Conservation (phyloP, 2,113 vertebrate genomes). For the Tachycineta bicolor region DNA sequence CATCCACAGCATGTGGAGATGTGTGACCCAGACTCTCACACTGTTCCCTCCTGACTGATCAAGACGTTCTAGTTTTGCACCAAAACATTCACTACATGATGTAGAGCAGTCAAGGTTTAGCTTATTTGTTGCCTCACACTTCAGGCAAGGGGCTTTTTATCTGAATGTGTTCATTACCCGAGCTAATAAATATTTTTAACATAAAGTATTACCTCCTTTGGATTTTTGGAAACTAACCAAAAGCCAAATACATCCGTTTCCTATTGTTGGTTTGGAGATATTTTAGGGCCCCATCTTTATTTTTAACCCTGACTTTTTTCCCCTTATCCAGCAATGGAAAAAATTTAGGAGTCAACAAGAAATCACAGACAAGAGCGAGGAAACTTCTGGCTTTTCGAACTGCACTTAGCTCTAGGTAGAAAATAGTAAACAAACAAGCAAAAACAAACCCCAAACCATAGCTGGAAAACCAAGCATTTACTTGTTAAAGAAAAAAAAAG, state of each 20-base stretch:
- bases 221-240: constrained; percentile 42
- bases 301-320: constrained; percentile 28
- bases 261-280: constrained; percentile 37
- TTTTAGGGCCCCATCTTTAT: constrained; percentile 31
- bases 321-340: not conserved
- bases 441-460: not conserved
- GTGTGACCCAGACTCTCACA: not conserved
- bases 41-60: not conserved
- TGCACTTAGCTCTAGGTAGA: not conserved
- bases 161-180: not conserved
- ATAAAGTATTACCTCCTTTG: constrained; percentile 6
- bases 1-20: fast-evolving
- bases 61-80: not conserved
- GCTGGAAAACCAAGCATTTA: not conserved
- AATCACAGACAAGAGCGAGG: not conserved
- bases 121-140: constrained; percentile 18
- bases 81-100: not conserved
- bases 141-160: not conserved
- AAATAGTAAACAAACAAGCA: not conserved
- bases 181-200: constrained; percentile 43
- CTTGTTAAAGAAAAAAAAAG: not conserved
- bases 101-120: not conserved
- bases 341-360: not conserved
- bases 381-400: not conserved
- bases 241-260: constrained; percentile 31